Percentiles rank a stretch among this genome's conserved stretches.
Evolutionary conservation across 2,113 vertebrate genomes (phyloP).

Genomic region (Indicator maculatus): DNA sequence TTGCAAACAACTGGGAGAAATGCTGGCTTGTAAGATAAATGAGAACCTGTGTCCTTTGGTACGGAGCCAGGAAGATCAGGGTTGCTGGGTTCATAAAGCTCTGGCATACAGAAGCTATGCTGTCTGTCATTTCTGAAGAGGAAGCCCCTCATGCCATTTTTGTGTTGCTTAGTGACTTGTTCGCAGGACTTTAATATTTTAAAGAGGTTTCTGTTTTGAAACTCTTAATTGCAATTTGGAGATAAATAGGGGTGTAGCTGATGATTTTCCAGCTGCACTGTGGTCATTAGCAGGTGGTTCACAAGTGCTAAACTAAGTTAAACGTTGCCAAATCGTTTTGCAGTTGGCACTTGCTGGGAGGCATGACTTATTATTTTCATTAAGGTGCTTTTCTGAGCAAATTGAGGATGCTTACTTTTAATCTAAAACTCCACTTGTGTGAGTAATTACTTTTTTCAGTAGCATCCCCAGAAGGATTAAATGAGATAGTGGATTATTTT

Average conservation of each 20-base stretch:
- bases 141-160: background rate
- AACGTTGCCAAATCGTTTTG: background rate
- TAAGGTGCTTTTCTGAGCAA: background rate
- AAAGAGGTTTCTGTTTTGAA: background rate
- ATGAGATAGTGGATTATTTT: background rate
- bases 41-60: background rate
- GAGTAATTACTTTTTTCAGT: conserved; percentile 11
- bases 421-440: background rate
- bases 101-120: background rate
- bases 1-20: background rate
- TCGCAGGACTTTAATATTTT: background rate
- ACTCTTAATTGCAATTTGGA: background rate
- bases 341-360: background rate
- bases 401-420: background rate
- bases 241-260: background rate
- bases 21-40: background rate
- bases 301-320: background rate
- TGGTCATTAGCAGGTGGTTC: background rate
- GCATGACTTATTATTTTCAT: background rate
- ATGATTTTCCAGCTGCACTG: background rate
- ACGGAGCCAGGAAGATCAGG: background rate
- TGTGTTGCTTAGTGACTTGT: background rate
- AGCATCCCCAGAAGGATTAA: background rate
- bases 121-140: background rate
- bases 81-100: background rate